Base-by-base conservation (phyloP, 2,888 invertebrate genomes). In the Merodon equestris region DNA sequence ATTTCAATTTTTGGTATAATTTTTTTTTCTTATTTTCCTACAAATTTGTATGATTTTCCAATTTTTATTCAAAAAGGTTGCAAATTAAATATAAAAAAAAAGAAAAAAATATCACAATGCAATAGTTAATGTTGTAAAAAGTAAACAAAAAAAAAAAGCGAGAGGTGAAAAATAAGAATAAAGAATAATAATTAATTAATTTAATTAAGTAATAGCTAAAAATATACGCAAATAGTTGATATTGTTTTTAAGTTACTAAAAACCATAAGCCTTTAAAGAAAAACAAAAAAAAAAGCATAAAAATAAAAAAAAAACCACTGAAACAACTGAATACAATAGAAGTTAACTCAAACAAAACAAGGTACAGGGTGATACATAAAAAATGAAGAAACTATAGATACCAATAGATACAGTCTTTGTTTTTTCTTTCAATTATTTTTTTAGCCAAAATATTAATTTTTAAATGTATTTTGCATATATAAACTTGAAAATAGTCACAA, bases 351-450 rank as follows among this genome's bases (percentile, higher is more conserved):
- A 79, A 50, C 44, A 75, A 82, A 61, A 81, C 27, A 27, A 27
- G 27, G 27, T 81, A 82, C 83, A 84, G 83, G 83, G 82, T 82
- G 83, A 82, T 83, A 82, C 76, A 75, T 54, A 27, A 27, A 27
- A 27, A 27, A 27, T 4, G 7, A 27, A 51, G 71, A 38, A 74
- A 79, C 64, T 79, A 74, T 72, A 77, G 61, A 51, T 66, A 72
- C 72, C 76, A 68, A 68, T 68, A 79, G 68, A 73, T 74, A 45
- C 77, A 63, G 58, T 60, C 63, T 68, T 68, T 27, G 7, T 27
- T 27, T 27, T 27, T 4, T 27, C 7, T 27, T 27, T 61, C 54
- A 36, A 17, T 48, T 67, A 17, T 13, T 60, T 72, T 76, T 40
- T 70, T 79, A 79, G 79, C 68, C 68, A 82, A 81, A 81, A 76